Evolutionary conservation across 2,113 vertebrate species (phyloP), one percentile per base, ranked within the genome.

Genomic region (Sterrhoptilus dennistouni): DNA sequence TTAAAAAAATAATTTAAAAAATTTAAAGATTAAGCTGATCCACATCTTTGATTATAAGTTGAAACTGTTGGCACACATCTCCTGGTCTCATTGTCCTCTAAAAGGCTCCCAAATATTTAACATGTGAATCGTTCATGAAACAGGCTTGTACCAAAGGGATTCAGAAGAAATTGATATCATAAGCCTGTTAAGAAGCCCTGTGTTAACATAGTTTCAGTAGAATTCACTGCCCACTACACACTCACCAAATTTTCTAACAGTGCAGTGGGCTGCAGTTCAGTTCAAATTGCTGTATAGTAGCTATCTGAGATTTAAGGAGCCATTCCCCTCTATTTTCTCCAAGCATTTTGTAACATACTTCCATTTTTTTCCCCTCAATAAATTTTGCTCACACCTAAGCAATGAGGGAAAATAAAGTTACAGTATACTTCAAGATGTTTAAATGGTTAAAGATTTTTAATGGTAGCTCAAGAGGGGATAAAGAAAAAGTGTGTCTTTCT

Each of bases 41-140:
- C 14, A 6, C 9, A 14, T 71, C 52, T 1, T 63, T 63, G 24
- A 33, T 61, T 50, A 66, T 36, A 82, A 49, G 33, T n/a, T 6
- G 18, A 52, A 68, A 22, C 27, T 28, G 23, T 11, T 0, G 0
- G 14, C 1, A 1, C 8, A 23, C 14, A 1, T 60, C 22, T 8
- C n/a, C 3, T 25, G 14, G 5, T 40, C 28, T 64, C 52, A 12
- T 33, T 0, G 0, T 12, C 49, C 28, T 70, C 49, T 71, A 14
- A 68, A 56, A 61, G 40, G 17, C 3, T 47, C 50, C 24, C 33
- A 29, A 42, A 27, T 29, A 40, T 86, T 83, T 47, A 66, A 52
- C 18, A 36, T 56, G 5, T 21, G 33, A 64, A 11, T 12, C 1
- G 0, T 65, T 79, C 49, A 25, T 61, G 45, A 35, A 65, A 53